Conservation (phyloP, 2,797 vertebrate species). For the Thunnus albacares region DNA sequence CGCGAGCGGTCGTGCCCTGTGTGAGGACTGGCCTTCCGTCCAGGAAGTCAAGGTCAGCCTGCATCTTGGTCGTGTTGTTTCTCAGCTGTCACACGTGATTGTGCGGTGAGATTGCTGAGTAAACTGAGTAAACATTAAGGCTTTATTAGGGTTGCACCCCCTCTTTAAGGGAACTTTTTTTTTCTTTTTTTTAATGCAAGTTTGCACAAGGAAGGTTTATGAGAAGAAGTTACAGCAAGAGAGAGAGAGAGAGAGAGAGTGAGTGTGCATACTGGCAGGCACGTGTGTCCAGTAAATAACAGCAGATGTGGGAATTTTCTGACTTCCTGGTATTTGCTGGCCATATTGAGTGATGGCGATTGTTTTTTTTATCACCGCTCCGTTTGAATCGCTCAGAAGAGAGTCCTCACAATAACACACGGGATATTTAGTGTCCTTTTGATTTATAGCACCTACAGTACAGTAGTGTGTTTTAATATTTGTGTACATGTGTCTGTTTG, state of each 20-base stretch:
- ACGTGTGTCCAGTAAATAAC: conserved; percentile 46
- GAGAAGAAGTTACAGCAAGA: conserved; percentile 35
- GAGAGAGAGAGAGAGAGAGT: not conserved
- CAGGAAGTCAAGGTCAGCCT: conserved; percentile 3
- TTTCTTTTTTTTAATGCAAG: conserved; percentile 1
- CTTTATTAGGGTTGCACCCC: conserved; percentile 26
- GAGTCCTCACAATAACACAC: not conserved
- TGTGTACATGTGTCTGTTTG: conserved; percentile 18
- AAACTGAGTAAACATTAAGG: conserved; percentile 20
- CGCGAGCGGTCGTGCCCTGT: not conserved
- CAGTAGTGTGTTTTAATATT: not conserved
- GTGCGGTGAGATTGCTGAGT: conserved; percentile 25
- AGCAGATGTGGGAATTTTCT: conserved; percentile 55
- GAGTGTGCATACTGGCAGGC: conserved; percentile 22
- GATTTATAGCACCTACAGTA: not conserved
- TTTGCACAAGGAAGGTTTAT: conserved; percentile 56
- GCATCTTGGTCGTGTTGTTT: conserved; percentile 26
- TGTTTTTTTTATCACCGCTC: conserved; percentile 13
- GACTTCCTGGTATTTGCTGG: conserved; percentile 51
- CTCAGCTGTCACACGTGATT: conserved; percentile 26
- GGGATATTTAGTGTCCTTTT: not conserved
- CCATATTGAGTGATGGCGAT: conserved; percentile 21
- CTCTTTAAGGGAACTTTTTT: too few species aligned
- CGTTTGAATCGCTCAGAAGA: conserved; percentile 1
- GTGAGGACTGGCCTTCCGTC: not conserved